These are phyloP conservation scores for Pinna nobilis DNA, from an alignment of 1,140 invertebrate genomes.

Conservation along the genomic window DNA sequence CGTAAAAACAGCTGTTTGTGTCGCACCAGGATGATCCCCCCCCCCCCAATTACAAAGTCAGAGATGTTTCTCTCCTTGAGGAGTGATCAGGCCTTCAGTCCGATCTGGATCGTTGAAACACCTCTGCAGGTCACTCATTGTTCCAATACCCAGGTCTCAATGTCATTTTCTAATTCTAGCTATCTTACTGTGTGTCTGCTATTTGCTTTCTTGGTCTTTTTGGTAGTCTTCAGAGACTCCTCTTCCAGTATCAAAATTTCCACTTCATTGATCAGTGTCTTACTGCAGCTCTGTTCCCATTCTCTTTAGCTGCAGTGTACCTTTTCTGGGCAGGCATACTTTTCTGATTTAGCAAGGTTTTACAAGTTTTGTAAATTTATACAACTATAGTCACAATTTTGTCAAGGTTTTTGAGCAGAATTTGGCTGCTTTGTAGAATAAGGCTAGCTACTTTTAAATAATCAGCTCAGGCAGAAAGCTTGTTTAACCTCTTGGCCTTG, in stretches of 20 bases:
- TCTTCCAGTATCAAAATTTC: constrained; percentile 15
- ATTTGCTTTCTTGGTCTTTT: constrained; percentile 18
- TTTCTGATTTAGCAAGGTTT: no score
- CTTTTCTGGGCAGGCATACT: no score
- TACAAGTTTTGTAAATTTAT: no score
- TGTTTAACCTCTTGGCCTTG: no score
- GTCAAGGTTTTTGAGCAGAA: no score
- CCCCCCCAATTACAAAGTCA: constrained; percentile 1
- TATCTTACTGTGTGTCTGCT: neutral
- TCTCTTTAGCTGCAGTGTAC: constrained; percentile 23
- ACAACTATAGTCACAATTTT: no score
- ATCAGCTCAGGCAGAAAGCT: no score
- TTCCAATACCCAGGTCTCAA: constrained; percentile 1
- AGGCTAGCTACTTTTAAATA: no score
- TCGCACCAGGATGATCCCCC: constrained; percentile 33
- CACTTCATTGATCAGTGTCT: constrained; percentile 6
- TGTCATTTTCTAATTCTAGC: constrained; percentile 9
- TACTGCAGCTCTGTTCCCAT: constrained; percentile 32
- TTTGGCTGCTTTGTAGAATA: no score
- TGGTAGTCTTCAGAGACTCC: constrained; percentile 2
- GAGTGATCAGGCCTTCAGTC: neutral
- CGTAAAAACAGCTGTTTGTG: constrained; percentile 8
- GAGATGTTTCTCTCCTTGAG: neutral
- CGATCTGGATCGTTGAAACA: neutral
- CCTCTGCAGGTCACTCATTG: neutral